These are phyloP conservation scores for Varroa destructor DNA, from an alignment of 1,140 invertebrate species.

Conservation along the genomic window DNA sequence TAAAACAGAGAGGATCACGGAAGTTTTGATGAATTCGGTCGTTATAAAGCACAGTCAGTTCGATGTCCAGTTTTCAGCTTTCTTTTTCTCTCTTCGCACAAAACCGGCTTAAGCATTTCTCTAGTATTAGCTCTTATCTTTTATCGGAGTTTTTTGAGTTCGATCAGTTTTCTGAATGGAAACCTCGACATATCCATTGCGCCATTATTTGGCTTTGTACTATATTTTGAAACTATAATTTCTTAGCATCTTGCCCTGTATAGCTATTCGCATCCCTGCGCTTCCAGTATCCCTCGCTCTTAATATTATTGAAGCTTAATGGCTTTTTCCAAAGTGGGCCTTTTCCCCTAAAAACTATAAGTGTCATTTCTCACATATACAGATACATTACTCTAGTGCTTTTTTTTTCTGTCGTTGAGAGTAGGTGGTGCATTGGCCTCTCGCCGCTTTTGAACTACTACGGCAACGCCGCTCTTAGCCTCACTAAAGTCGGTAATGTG, in stretches of 20 bases:
- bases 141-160: background rate
- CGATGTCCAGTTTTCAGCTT: background rate
- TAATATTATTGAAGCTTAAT: background rate
- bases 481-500: background rate
- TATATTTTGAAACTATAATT: background rate
- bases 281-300: background rate
- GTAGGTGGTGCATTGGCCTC: background rate
- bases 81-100: background rate
- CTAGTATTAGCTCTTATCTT: background rate
- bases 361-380: background rate
- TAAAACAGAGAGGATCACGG: background rate
- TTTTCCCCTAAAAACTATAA: background rate
- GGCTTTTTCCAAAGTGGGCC: background rate
- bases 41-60: background rate
- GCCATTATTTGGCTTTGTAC: background rate
- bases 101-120: background rate
- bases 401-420: background rate
- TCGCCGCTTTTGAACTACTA: background rate
- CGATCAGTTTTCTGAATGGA: background rate
- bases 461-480: background rate
- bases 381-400: conserved; percentile 2
- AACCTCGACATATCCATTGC: background rate
- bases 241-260: background rate
- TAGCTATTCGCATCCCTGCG: background rate
- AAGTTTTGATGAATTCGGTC: background rate